phyloP scores from a whole-genome alignment of 2,888 invertebrate genomes.

The Microctonus hyperodae region DNA sequence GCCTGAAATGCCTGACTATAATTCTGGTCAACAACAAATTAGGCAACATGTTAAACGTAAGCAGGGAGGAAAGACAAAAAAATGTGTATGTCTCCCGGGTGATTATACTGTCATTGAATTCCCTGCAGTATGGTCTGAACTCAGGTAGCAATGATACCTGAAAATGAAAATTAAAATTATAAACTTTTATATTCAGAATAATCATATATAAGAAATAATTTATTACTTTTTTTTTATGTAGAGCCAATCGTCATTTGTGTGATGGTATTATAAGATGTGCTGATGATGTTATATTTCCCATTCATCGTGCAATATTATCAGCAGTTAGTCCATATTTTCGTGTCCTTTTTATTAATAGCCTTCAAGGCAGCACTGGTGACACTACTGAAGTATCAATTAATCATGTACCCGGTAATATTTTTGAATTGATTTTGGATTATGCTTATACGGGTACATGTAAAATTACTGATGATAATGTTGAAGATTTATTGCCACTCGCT shows the following conservation, averaged over 20 bases:
- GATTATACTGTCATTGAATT: conserved; percentile 70
- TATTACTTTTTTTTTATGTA: conserved; percentile 35
- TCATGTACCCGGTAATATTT: conserved; percentile 67
- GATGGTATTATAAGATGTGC: conserved; percentile 74
- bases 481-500: conserved; percentile 73
- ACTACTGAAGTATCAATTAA: conserved; percentile 70
- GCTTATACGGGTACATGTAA: conserved; percentile 76
- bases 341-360: conserved; percentile 74
- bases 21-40: conserved; percentile 40
- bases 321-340: conserved; percentile 78
- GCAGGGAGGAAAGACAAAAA: conserved; percentile 51
- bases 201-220: background rate
- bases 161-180: background rate
- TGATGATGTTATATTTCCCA: conserved; percentile 69
- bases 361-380: conserved; percentile 64
- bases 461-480: conserved; percentile 73
- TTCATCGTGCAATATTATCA: conserved; percentile 76
- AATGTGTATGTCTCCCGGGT: conserved; percentile 71
- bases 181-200: background rate
- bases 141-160: conserved; percentile 55
- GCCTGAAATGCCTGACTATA: conserved; percentile 2
- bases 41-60: conserved; percentile 28
- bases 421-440: conserved; percentile 75
- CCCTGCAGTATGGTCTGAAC: conserved; percentile 74
- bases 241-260: conserved; percentile 72